Evolutionary conservation across 2,113 vertebrate species (phyloP).

Genomic region (Climacteris rufus): DNA sequence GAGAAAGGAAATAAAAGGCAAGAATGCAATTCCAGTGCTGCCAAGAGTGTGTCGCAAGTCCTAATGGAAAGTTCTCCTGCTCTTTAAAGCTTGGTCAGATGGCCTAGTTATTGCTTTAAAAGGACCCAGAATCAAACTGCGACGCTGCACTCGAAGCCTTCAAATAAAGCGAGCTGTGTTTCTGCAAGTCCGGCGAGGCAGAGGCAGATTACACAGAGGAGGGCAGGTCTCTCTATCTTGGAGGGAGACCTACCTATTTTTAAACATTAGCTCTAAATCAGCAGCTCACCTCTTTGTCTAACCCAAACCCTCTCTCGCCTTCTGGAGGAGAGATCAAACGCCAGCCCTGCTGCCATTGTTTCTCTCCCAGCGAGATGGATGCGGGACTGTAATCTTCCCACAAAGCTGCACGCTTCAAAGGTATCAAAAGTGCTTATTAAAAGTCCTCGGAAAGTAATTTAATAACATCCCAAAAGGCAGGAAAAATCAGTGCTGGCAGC

Average conservation of each 20-base stretch:
- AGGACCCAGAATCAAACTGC: slow-evolving; percentile 63
- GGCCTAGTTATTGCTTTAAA: slow-evolving; percentile 70
- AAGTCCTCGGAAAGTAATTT: slow-evolving; percentile 71
- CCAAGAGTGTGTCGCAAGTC: slow-evolving; percentile 41
- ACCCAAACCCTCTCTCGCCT: slow-evolving; percentile 43
- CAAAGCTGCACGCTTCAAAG: slow-evolving; percentile 68
- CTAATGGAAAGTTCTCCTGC: slow-evolving; percentile 68
- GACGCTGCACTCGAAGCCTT: slow-evolving; percentile 59
- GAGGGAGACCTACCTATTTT: slow-evolving; percentile 75
- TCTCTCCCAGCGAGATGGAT: slow-evolving; percentile 72
- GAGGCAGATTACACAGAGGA: slow-evolving; percentile 60
- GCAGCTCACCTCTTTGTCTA: slow-evolving; percentile 60
- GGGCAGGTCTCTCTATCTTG: slow-evolving; percentile 69
- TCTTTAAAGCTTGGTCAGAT: slow-evolving; percentile 69
- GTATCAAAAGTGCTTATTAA: slow-evolving; percentile 73
- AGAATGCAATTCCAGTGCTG: slow-evolving; percentile 54
- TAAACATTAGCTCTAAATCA: slow-evolving; percentile 63
- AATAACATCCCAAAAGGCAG: slow-evolving; percentile 64
- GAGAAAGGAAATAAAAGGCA: slow-evolving; percentile 65
- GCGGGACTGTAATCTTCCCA: slow-evolving; percentile 69
- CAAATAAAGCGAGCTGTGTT: slow-evolving; percentile 64
- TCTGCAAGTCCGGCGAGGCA: slow-evolving; percentile 50
- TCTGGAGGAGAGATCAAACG: slow-evolving; percentile 70
- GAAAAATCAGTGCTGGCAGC: slow-evolving; percentile 14
- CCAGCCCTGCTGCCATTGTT: slow-evolving; percentile 58